Evolutionary conservation across 2,113 vertebrate species (phyloP).

Genomic region (Rynchops niger): DNA sequence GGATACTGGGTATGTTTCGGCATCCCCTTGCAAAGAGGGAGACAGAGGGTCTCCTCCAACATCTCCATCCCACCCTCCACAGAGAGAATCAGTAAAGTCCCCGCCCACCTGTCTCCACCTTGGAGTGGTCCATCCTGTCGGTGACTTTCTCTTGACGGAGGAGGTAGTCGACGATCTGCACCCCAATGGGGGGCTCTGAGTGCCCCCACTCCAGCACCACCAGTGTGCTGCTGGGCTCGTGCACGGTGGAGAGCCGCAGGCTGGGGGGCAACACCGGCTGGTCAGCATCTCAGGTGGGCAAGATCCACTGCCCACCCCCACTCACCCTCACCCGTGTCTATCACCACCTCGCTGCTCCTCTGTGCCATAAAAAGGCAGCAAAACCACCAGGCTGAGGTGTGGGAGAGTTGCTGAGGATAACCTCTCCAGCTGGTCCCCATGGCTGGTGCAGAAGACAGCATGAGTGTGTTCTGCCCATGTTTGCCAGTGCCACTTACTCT

Average conservation of each 20-base stretch:
- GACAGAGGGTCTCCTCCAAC: not conserved
- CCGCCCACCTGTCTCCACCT: slow-evolving; percentile 91
- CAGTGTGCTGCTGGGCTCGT: slow-evolving; percentile 95
- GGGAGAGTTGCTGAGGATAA: not conserved
- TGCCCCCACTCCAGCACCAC: slow-evolving; percentile 96
- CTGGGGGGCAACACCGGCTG: slow-evolving; percentile 51
- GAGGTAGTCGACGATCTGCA: slow-evolving; percentile 93
- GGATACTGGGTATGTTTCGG: not conserved
- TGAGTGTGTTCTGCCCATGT: not conserved
- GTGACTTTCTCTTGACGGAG: slow-evolving; percentile 97
- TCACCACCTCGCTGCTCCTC: not conserved
- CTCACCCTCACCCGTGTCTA: not conserved
- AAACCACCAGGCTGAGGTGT: not conserved
- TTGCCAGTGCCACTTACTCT: not conserved
- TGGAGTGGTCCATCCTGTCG: slow-evolving; percentile 93
- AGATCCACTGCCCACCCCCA: too few species aligned
- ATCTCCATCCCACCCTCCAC: not conserved
- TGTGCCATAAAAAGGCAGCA: not conserved
- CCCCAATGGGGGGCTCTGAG: slow-evolving; percentile 91
- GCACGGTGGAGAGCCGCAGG: slow-evolving; percentile 86
- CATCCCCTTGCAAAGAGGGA: not conserved
- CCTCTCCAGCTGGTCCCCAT: not conserved
- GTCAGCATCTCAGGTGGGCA: not conserved
- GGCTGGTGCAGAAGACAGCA: not conserved
- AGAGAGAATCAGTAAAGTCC: not conserved